These are phyloP conservation scores for Alauda arvensis DNA, from an alignment of 2,797 vertebrate species.

Conservation along the genomic window DNA sequence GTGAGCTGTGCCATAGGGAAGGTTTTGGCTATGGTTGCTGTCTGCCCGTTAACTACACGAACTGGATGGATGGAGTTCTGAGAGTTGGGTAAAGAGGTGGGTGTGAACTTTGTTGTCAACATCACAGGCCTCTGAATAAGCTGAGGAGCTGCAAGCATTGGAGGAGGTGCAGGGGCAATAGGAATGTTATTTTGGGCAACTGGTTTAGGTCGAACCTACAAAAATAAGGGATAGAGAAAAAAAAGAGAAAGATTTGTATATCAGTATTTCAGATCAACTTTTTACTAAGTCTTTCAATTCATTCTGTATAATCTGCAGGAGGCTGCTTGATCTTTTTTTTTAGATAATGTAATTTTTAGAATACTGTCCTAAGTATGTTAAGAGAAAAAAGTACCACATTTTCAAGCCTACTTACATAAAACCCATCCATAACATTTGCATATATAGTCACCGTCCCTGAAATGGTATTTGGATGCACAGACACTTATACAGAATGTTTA, in stretches of 20 bases:
- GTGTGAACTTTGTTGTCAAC: slow-evolving; percentile 90
- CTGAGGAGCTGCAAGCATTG: slow-evolving; percentile 96
- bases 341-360: slow-evolving; percentile 15
- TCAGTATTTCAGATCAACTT: not conserved
- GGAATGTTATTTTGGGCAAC: slow-evolving; percentile 91
- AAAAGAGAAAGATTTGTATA: not conserved
- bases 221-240: not conserved
- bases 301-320: not conserved
- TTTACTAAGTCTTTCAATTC: not conserved
- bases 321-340: not conserved
- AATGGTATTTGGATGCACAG: slow-evolving; percentile 6
- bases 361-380: not conserved
- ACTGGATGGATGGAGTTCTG: slow-evolving; percentile 95
- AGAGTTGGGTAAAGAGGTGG: slow-evolving; percentile 83
- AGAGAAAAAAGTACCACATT: not conserved
- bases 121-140: slow-evolving; percentile 95
- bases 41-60: slow-evolving; percentile 95
- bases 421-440: not conserved
- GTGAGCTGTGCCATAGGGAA: slow-evolving; percentile 85
- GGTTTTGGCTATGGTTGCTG: slow-evolving; percentile 84
- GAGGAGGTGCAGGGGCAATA: slow-evolving; percentile 94
- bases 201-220: slow-evolving; percentile 91
- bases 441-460: not conserved
- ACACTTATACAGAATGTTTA: not conserved
- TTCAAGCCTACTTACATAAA: slow-evolving; percentile 27